These are phyloP conservation scores for Thysanoteuthis rhombus DNA, from an alignment of 2,888 invertebrate genomes.

Conservation along the genomic window DNA sequence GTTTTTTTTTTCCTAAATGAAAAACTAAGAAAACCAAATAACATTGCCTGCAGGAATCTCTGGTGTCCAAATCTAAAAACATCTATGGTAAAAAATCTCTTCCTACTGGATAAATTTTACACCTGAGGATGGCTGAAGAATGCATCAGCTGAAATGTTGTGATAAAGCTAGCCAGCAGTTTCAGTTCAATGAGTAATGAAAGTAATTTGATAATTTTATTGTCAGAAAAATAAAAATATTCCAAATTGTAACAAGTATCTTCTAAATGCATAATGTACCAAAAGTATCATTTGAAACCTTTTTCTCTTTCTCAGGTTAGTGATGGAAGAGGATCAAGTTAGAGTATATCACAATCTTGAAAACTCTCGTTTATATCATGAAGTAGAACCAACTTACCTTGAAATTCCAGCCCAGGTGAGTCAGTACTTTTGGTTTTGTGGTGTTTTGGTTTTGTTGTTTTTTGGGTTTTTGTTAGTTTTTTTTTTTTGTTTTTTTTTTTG, in stretches of 20 bases:
- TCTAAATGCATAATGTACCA: background rate
- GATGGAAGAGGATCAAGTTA: slow-evolving; percentile 72
- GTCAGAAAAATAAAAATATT: background rate
- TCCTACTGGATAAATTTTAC: no score
- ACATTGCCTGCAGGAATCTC: background rate
- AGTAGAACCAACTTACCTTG: slow-evolving; percentile 80
- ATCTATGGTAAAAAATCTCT: no score
- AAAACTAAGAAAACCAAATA: no score
- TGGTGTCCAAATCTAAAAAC: no score
- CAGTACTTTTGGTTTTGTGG: background rate
- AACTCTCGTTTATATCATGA: slow-evolving; percentile 88
- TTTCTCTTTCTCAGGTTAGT: slow-evolving; percentile 52
- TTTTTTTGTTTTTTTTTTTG: no score
- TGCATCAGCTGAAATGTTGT: background rate
- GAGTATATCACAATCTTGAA: slow-evolving; percentile 84
- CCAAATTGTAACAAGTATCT: background rate
- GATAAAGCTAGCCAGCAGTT: background rate
- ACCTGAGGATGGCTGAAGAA: background rate
- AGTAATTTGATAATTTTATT: no score
- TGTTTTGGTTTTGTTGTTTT: no score
- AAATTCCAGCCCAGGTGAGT: slow-evolving; percentile 74
- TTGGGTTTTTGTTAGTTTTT: no score
- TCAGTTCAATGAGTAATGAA: no score
- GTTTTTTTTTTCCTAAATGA: no score
- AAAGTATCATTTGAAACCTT: background rate